Evolutionary conservation across 2,113 vertebrate species (phyloP), one percentile per base, ranked within the genome.

Genomic region (Syngnathoides biaculeatus): DNA sequence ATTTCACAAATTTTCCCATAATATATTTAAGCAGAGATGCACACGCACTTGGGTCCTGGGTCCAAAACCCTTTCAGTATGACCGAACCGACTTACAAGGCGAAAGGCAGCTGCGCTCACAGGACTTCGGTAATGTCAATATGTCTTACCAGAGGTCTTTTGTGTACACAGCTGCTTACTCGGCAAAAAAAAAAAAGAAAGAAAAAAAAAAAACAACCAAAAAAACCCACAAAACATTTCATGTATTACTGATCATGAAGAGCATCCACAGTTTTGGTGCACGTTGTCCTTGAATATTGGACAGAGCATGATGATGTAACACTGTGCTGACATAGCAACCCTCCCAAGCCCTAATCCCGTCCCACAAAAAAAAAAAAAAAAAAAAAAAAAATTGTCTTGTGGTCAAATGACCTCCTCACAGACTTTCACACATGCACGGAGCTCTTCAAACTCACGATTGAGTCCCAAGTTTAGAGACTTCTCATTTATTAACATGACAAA

Each of bases 331-430:
- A 39, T 38, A 9, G 30, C 65, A 59, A 64, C 62, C 48, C 48
- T n/a, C 7, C 48, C 48, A n/a, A 22, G 11, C n/a, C 20, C 48
- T 84, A 81, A 84, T 84, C 82, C 48, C 56, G 38, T 79, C 58
- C 45, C 60, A 53, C 45, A 78, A 72, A 80, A 64, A 70, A 22
- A 35, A 77, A 72, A 81, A 22, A 35, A 77, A 72, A 81, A n/a
- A 78, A 72, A 80, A 64, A 70, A 22, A 35, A 77, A 72, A 81
- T 81, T 83, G 65, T 75, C 82, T 73, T 69, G 58, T 77, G 39
- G 70, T 80, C 35, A 64, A 5, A 45, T 20, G 58, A 83, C 65
- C 47, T 69, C 64, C 20, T 9, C 20, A 20, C 48, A 22, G 8
- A 20, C 20, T 19, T 45, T 45, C 43, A 45, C 15, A 45, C 43